Base-by-base conservation (phyloP, 2,113 vertebrate species). In the Tretioscincus oriximinensis region DNA sequence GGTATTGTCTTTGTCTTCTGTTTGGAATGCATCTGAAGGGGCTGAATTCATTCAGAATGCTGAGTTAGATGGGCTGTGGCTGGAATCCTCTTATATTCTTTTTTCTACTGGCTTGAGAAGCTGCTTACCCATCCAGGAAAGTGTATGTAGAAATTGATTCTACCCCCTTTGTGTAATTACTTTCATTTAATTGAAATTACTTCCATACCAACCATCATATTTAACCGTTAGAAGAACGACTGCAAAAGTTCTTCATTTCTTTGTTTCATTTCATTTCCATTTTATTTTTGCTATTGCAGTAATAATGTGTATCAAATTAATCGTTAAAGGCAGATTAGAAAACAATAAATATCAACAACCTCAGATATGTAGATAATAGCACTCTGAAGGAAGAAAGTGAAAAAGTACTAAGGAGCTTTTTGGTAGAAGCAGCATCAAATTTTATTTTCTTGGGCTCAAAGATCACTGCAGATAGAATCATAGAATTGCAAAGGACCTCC, bases 111-210 rank as follows among this genome's bases (percentile, higher is more conserved):
- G 35, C 35, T 2, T 47, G 21, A 72, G 71, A 3, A 73, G 74
- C 65, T 83, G 41, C 64, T 81, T 21, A 72, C 31, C 69, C 47
- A 14, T 70, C n/a, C 29, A 35, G 60, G 73, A 51, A 22, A 16
- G 58, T 47, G 45, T 41, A 47, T 72, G 77, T 1, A 26, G 68
- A 66, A 80, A 80, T 80, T 76, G 2, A 74, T 81, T 81, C 66
- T 78, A 26, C 26, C 80, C 51, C 11, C 73, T 41, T 9, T 77
- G 8, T 79, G 51, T 67, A 80, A 79, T 84, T 82, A 60, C 66
- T 76, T 82, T 54, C 72, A 61, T 74, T 77, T 77, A 77, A 45
- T 24, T 63, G 51, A 82, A 77, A 85, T 70, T 3, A 64, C n/a
- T 80, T 65, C 47, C 54, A 66, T 67, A 73, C n/a, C 64, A 80